Conservation (phyloP, 2,797 vertebrate species). For the Sebastes diaconus region DNA sequence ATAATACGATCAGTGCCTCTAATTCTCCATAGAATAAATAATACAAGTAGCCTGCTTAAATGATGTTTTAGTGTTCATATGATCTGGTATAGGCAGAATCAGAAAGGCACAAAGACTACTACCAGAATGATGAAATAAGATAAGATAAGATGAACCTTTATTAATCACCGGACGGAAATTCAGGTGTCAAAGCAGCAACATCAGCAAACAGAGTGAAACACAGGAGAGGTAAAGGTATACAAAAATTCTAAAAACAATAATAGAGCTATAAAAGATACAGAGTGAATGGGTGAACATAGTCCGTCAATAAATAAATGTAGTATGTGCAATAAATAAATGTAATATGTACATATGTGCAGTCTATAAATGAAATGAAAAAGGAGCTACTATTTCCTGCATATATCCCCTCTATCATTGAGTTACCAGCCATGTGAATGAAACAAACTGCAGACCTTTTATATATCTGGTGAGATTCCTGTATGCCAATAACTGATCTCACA, state of each 20-base stretch:
- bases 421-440: conserved; percentile 4
- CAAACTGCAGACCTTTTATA: conserved; percentile 29
- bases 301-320: too few relatives aligned
- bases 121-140: not conserved
- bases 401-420: not conserved
- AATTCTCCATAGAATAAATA: not conserved
- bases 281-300: too few relatives aligned
- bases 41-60: not conserved
- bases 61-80: not conserved
- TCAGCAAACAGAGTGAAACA: too few relatives aligned
- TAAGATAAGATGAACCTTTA: too few relatives aligned
- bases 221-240: too few relatives aligned
- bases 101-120: not conserved
- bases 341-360: too few relatives aligned
- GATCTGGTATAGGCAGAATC: not conserved
- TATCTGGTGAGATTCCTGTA: conserved; percentile 38
- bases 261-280: too few relatives aligned
- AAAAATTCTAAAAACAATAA: too few relatives aligned
- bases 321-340: too few relatives aligned
- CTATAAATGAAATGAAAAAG: not conserved
- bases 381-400: not conserved
- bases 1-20: not conserved
- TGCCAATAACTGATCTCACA: conserved; percentile 65
- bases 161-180: too few relatives aligned
- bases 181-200: too few relatives aligned